Base-by-base conservation (phyloP, 2,113 vertebrate genomes). In the Strigops habroptila region DNA sequence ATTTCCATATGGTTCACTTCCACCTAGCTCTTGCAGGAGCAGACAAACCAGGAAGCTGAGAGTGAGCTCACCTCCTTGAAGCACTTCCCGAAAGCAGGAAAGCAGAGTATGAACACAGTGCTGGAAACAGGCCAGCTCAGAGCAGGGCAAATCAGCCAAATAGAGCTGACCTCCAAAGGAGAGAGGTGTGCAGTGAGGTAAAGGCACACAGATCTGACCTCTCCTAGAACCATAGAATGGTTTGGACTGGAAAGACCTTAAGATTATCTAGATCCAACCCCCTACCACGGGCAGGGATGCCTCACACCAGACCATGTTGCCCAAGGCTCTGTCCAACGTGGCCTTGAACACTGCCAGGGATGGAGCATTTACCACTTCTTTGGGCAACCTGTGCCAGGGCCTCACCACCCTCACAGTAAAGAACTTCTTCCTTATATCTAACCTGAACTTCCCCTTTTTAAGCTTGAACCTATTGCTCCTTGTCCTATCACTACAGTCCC, bases 141-240 rank as follows among this genome's bases (percentile, higher is more conserved):
- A n/a, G 5, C 0, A 0, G 46, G 10, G 30, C 2, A 1, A 43
- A 48, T 11, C 55, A 71, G 48, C 30, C 60, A 57, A 51, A 51
- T 0, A 25, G 8, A 80, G 64, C 62, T 16, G 39, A 59, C 24
- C 48, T 46, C 55, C 30, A 22, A 4, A 10, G 39, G 3, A 85
- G 27, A 37, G 39, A 69, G 65, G 21, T 4, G 9, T 8, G 31
- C 49, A 60, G 62, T 0, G 0, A 86, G 18, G 39, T 41, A 78
- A 33, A 63, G 28, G 48, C 65, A 86, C 69, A 41, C 37, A 93
- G 46, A 64, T 86, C 82, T 2, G 57, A 23, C 57, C 57, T n/a
- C 33, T n/a, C 21, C 33, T 22, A 59, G 33, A n/a, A 59, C 35
- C 57, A 15, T 6, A 59, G 57, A 35, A n/a, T 10, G 9, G 57